Evolutionary conservation across 92 coral and sea anemone genomes (phyloP), one percentile per base, ranked within the genome.

Genomic region (Virgularia gustaviana): DNA sequence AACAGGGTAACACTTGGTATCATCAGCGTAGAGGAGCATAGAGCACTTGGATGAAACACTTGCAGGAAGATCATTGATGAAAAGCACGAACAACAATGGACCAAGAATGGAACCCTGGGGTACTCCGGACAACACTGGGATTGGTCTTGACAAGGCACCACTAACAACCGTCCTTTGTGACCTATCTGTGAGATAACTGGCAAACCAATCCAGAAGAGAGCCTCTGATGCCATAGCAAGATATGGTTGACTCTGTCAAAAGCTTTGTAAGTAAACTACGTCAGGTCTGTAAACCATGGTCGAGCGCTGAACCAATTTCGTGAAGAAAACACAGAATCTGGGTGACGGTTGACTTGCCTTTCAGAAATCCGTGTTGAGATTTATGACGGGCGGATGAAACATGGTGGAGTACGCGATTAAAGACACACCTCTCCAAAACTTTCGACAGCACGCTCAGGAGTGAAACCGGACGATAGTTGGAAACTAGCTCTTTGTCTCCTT

Each of bases 21-120:
- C 70, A 62, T 62, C 70, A 34, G 70, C 70, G 36, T 13, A 68
- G 38, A 49, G 22, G 44, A 41, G 27, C 22, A 36, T 16, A 7
- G 6, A 9, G 23, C 68, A 33, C 36, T 55, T 31, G 32, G 51
- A 25, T n/a, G n/a, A n/a, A 31, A 72, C 66, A 33, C 43, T 16
- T 32, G 43, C 41, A 19, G 78, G 66, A 18, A 72, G 66, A 36
- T 72, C 66, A 37, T 56, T 72, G 15, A 72, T 54, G 38, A 54
- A 56, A 16, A 72, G 44, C 30, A 72, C 28, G 52, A 72, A 72
- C 6, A 72, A 31, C 32, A 44, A 27, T 18, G 78, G 78, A 18
- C 65, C 77, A 28, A 71, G 54, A 18, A 71, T 71, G 77, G 66
- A 72, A 33, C 78, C 66, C 53, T 35, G 66, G 24, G 52, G 78